Evolutionary conservation across 2,113 vertebrate species (phyloP).

Genomic region (western clawed frog (Xenopus tropicalis)): DNA sequence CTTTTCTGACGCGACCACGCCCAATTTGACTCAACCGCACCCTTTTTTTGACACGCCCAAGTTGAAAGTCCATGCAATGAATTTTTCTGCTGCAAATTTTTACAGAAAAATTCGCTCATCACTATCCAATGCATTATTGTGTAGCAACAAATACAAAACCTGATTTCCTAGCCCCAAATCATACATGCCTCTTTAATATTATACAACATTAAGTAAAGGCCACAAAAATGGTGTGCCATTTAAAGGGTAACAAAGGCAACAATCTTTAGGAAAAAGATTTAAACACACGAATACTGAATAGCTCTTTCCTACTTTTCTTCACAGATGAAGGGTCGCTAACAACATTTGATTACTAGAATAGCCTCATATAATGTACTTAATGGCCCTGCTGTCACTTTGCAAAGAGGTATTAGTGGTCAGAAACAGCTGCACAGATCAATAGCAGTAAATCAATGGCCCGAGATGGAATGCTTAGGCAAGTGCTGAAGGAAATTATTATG

Average conservation of each 20-base stretch:
- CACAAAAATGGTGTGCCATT: conserved; percentile 16
- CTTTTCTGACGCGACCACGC: too few species aligned
- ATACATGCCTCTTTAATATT: not conserved
- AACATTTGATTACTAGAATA: conserved; percentile 37
- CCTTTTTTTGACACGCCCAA: too few species aligned
- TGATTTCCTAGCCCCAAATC: too few species aligned
- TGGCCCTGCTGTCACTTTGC: conserved; percentile 39
- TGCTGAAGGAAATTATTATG: conserved; percentile 42
- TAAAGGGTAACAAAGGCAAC: conserved; percentile 20
- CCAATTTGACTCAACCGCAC: too few species aligned
- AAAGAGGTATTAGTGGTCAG: conserved; percentile 44
- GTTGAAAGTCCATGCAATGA: too few species aligned
- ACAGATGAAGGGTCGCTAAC: conserved; percentile 45
- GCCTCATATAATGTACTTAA: conserved; percentile 45
- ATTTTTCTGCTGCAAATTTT: too few species aligned
- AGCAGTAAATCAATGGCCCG: conserved; percentile 39
- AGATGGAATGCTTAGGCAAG: conserved; percentile 35
- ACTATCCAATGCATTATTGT: too few species aligned
- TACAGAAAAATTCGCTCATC: too few species aligned
- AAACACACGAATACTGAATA: conserved; percentile 21
- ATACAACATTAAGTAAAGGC: conserved; percentile 18
- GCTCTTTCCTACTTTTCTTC: conserved; percentile 22
- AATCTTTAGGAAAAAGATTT: conserved; percentile 18
- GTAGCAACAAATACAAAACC: too few species aligned
- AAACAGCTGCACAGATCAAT: conserved; percentile 44